These are phyloP conservation scores for Amphiura filiformis DNA, from an alignment of 35 echinoderm and acorn worm genomes.

Conservation along the genomic window DNA sequence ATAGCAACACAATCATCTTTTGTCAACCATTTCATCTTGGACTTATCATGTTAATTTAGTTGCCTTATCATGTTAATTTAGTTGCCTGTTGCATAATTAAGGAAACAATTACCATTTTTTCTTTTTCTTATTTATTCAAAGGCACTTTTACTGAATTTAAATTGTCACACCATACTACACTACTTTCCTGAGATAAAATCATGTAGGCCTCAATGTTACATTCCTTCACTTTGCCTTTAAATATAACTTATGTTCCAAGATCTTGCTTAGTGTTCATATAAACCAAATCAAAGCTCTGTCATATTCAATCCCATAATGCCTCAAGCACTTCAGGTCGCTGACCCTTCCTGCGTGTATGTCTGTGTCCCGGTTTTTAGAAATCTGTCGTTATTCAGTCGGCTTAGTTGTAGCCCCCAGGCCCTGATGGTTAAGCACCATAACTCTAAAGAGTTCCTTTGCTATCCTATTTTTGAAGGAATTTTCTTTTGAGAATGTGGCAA, in stretches of 20 bases:
- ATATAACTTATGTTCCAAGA: not conserved
- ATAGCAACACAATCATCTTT: too few species aligned
- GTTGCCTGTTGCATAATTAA: too few species aligned
- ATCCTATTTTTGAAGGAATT: not conserved
- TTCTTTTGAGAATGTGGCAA: not conserved
- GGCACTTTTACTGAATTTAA: too few species aligned
- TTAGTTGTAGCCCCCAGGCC: conserved; percentile 2
- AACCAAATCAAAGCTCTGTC: not conserved
- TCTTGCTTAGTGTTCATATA: not conserved
- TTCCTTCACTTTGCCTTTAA: not conserved
- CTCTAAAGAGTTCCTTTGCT: not conserved
- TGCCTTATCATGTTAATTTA: too few species aligned
- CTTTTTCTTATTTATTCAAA: too few species aligned
- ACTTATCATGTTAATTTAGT: too few species aligned
- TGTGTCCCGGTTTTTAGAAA: not conserved
- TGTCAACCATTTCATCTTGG: too few species aligned
- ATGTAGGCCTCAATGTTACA: not conserved
- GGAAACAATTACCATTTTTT: too few species aligned
- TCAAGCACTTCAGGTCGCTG: not conserved
- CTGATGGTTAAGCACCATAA: not conserved
- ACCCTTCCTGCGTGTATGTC: conserved; percentile 1
- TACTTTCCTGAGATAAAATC: too few species aligned
- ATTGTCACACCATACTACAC: too few species aligned
- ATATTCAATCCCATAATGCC: conserved; percentile 14
- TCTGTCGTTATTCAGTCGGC: not conserved